Percentiles rank a stretch among this genome's conserved stretches.
Conservation (phyloP, 2,797 vertebrate genomes). For the Chromis chromis region DNA sequence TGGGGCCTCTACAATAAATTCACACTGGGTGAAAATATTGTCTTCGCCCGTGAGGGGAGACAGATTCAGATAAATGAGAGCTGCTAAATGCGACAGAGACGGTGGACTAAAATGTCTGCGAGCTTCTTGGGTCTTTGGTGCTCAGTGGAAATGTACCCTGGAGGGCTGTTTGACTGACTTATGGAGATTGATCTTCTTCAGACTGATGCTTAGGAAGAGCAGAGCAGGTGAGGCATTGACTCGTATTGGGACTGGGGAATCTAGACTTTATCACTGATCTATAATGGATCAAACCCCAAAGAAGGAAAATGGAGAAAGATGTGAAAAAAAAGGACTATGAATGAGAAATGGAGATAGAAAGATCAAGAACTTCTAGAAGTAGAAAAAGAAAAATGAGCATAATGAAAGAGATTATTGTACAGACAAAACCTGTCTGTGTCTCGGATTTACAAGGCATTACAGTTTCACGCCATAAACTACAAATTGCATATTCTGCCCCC, state of each 20-base stretch:
- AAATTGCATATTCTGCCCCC: constrained; percentile 58
- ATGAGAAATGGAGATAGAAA: not conserved
- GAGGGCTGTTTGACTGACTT: constrained; percentile 52
- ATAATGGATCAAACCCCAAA: constrained; percentile 65
- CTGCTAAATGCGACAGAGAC: constrained; percentile 22
- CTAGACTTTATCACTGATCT: constrained; percentile 54
- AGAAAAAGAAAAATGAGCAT: not conserved
- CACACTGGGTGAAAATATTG: constrained; percentile 42
- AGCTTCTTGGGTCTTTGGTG: constrained; percentile 41
- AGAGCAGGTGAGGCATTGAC: constrained; percentile 52
- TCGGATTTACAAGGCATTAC: constrained; percentile 40
- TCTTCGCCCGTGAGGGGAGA: constrained; percentile 33
- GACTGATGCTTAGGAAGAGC: constrained; percentile 27
- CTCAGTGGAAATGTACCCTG: constrained; percentile 26
- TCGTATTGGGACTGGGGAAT: constrained; percentile 28
- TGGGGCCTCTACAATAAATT: constrained; percentile 41
- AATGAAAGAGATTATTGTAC: constrained; percentile 37
- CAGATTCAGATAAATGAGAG: constrained; percentile 50
- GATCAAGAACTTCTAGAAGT: not conserved
- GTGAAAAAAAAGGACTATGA: not conserved
- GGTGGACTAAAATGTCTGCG: constrained; percentile 11
- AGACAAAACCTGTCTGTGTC: constrained; percentile 14
- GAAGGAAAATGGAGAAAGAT: constrained; percentile 2
- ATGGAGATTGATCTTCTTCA: constrained; percentile 64
- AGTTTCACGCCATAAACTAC: constrained; percentile 53